These are phyloP conservation scores for Antedon mediterranea DNA, from an alignment of 53 echinoderm and acorn worm species.

Conservation along the genomic window DNA sequence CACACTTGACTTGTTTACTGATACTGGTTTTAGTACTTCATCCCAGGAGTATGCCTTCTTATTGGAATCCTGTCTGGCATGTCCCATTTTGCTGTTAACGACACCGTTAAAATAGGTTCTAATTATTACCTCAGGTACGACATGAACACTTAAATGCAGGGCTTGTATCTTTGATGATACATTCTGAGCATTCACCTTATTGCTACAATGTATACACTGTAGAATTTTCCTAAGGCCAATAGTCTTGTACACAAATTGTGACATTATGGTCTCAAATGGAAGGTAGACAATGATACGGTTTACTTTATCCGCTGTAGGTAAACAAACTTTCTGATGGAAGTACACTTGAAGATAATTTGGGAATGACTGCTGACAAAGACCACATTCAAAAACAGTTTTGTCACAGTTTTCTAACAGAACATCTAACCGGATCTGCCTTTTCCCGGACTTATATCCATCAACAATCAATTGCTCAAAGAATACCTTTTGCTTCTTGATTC, in stretches of 20 bases:
- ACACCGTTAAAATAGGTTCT: background rate
- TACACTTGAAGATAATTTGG: conserved; percentile 16
- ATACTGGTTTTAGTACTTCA: background rate
- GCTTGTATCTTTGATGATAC: background rate
- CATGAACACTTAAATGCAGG: background rate
- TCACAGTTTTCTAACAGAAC: conserved; percentile 10
- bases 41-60: background rate
- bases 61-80: background rate
- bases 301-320: background rate
- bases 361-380: conserved; percentile 10
- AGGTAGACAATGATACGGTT: background rate
- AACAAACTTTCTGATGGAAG: conserved; percentile 17
- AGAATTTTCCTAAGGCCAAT: background rate
- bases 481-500: background rate
- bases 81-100: background rate
- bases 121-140: background rate
- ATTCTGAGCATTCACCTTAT: background rate
- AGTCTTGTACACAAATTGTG: background rate
- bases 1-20: background rate
- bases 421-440: background rate
- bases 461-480: background rate
- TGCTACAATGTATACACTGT: background rate
- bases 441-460: background rate
- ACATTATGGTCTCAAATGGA: background rate
- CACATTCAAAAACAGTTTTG: conserved; percentile 19